phyloP scores from a whole-genome alignment of 2,113 vertebrate species.

The Mystacornis crossleyi region DNA sequence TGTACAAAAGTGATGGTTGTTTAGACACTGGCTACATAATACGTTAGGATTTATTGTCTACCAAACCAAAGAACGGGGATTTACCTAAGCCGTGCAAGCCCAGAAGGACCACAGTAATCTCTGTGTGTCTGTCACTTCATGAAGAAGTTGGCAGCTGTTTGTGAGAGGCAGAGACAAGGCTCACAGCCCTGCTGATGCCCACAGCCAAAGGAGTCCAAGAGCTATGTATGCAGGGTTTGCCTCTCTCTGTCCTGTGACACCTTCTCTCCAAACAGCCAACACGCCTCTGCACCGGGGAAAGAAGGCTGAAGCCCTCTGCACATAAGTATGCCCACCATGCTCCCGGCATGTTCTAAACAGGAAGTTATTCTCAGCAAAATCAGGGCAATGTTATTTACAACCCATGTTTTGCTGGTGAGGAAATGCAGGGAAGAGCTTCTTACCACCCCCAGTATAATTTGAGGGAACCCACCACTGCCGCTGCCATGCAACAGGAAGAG shows the following conservation, averaged over 20 bases:
- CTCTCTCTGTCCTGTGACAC: background rate
- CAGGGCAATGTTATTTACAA: background rate
- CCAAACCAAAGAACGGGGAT: background rate
- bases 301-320: background rate
- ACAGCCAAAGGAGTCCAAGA: background rate
- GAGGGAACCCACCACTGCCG: background rate
- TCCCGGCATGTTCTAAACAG: background rate
- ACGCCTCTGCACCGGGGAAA: background rate
- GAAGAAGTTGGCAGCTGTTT: background rate
- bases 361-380: background rate
- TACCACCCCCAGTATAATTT: background rate
- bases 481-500: background rate
- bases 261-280: background rate
- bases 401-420: background rate
- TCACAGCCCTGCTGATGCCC: background rate
- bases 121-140: background rate
- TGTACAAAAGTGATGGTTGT: background rate
- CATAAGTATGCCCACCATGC: accelerated
- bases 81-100: background rate
- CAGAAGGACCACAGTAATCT: background rate
- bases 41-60: background rate
- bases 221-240: background rate
- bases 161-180: background rate
- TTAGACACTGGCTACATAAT: background rate
- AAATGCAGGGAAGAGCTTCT: background rate